Evolutionary conservation across 1,140 invertebrate genomes (phyloP), one percentile per base, ranked within the genome.

Genomic region (Drosophila insularis): DNA sequence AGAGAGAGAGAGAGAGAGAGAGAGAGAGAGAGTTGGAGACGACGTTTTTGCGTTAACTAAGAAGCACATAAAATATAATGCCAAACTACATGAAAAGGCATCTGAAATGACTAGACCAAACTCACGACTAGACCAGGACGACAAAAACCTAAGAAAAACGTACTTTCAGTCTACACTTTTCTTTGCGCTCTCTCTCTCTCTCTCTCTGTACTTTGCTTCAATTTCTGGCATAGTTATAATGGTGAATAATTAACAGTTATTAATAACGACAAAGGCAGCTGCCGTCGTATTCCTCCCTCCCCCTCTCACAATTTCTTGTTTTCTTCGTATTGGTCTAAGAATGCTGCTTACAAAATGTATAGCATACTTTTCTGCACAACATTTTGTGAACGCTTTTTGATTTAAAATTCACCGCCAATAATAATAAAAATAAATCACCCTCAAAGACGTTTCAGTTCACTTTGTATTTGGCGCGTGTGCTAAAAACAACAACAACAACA

Each of bases 161-260:
- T 32, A n/a, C 23, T 55, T 31, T 27, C n/a, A 19, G n/a, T 55
- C 27, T 19, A 10, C 54, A 27, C 27, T 27, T 55, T 55, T 27
- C 69, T 70, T 58, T 76, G 76, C 59, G 69, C 7, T 27, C 11
- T 13, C 23, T 27, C 11, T 40, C 39, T 13, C 39, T 14, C n/a
- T 6, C n/a, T 1, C 14, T 4, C 39, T 5, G 11, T 40, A 40
- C 39, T 43, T 14, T 17, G 3, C 5, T 43, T 14, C 4, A 14
- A n/a, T 43, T 14, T 35, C 58, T 46, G 70, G 70, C 78, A 85
- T 73, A 77, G 81, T 71, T 81, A 80, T 90, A 81, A 86, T 90
- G 81, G 81, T 90, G 86, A 90, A 90, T 90, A 90, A 90, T 90
- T 90, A 90, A 90, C 86, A 90, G 86, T 86, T 90, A 90, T 90